A percentile compares a stretch with the other conserved stretches of the same genome.
These are phyloP conservation scores for Calycopis cecrops DNA, from an alignment of 1,140 invertebrate species.

Conservation along the genomic window DNA sequence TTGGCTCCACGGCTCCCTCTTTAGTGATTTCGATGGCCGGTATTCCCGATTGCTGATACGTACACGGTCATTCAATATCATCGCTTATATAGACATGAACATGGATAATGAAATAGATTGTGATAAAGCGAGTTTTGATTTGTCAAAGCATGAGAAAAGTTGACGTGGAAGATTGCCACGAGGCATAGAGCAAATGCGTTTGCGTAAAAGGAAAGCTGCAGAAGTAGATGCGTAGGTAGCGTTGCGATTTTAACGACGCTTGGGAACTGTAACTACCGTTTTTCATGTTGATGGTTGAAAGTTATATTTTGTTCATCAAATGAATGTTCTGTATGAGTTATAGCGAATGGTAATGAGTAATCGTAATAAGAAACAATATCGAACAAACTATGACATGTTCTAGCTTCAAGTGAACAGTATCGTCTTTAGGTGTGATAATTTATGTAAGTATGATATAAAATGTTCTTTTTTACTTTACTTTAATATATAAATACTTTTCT, in stretches of 20 bases:
- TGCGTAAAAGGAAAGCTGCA: slow-evolving; percentile 4
- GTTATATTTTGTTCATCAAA: neutral
- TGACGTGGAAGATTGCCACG: neutral
- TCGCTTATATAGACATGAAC: slow-evolving; percentile 45
- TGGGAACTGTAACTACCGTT: neutral
- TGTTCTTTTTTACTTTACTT: slow-evolving; percentile 13
- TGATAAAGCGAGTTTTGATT: slow-evolving; percentile 33
- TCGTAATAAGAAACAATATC: neutral
- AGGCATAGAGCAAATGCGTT: slow-evolving; percentile 6
- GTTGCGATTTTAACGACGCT: slow-evolving; percentile 3
- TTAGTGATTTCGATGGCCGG: slow-evolving; percentile 90
- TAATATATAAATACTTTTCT: slow-evolving; percentile 16
- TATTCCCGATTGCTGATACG: slow-evolving; percentile 70
- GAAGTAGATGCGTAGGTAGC: neutral
- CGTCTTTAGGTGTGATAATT: slow-evolving; percentile 13
- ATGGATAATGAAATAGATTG: slow-evolving; percentile 24
- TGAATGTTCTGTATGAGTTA: slow-evolving; percentile 7
- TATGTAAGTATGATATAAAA: slow-evolving; percentile 15
- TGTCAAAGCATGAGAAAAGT: slow-evolving; percentile 12
- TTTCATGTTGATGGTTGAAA: neutral
- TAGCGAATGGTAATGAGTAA: slow-evolving; percentile 6
- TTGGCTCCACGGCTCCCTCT: slow-evolving; percentile 78
- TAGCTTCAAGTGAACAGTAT: slow-evolving; percentile 1
- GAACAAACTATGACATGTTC: slow-evolving; percentile 11
- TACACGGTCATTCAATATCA: slow-evolving; percentile 63